phyloP scores from a whole-genome alignment of 2,797 vertebrate genomes.

The Ctenochaetus hawaiiensis region DNA sequence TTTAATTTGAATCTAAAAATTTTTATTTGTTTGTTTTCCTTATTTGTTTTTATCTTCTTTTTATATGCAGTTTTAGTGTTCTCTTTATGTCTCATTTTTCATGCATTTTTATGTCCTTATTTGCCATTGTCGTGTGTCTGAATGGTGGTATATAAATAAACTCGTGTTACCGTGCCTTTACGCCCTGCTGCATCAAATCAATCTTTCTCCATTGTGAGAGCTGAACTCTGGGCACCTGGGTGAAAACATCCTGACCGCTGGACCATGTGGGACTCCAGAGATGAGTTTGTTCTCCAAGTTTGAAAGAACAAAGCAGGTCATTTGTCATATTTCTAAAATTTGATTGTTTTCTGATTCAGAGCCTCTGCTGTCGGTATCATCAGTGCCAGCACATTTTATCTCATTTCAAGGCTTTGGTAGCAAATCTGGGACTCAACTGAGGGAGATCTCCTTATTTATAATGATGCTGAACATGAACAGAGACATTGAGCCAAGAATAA shows the following conservation, averaged over 20 bases:
- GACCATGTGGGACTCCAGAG: conserved; percentile 1
- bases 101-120: no score
- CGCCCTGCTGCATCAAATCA: conserved; percentile 6
- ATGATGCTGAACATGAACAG: no score
- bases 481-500: no score
- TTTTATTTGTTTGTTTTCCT: no score
- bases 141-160: no score
- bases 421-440: no score
- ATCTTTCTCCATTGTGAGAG: not conserved
- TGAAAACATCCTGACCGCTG: conserved; percentile 3
- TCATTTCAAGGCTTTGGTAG: not conserved
- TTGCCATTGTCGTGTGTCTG: no score
- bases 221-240: not conserved
- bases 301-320: not conserved
- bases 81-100: no score
- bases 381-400: not conserved
- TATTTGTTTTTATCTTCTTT: no score
- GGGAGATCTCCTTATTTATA: no score
- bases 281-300: not conserved
- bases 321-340: not conserved
- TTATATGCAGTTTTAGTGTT: no score
- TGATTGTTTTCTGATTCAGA: not conserved
- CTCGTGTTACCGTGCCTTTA: not conserved
- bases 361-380: not conserved
- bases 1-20: no score